A percentile compares a stretch with the other conserved stretches of the same genome.
Conservation (phyloP, 2,797 vertebrate genomes). For the Pseudomugil tenellus region DNA sequence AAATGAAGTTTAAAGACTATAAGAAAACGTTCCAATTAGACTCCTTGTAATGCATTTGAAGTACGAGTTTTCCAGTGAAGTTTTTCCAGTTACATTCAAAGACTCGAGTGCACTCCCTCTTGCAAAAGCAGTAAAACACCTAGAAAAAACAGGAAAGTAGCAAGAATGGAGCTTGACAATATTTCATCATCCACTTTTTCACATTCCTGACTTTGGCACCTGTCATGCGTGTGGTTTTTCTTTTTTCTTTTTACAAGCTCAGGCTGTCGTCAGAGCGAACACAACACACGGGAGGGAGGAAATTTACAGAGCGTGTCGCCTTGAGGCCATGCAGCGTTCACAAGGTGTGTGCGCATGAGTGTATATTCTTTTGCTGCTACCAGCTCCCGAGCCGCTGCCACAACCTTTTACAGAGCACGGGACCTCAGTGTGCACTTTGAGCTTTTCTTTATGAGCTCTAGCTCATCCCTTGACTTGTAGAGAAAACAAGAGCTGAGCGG, state of each 20-base stretch:
- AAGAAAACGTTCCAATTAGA: too few species aligned
- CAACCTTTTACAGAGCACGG: slow-evolving; percentile 63
- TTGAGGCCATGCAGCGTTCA: slow-evolving; percentile 63
- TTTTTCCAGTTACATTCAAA: neutral
- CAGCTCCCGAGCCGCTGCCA: slow-evolving; percentile 46
- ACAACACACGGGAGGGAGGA: slow-evolving; percentile 59
- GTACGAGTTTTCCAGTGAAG: neutral
- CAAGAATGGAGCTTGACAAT: slow-evolving; percentile 28
- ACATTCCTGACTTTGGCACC: slow-evolving; percentile 76
- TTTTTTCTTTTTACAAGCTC: slow-evolving; percentile 69
- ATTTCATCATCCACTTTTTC: slow-evolving; percentile 60
- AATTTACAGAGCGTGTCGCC: slow-evolving; percentile 78
- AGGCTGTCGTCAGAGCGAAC: slow-evolving; percentile 62
- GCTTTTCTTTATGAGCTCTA: slow-evolving; percentile 76
- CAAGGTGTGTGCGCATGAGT: slow-evolving; percentile 53
- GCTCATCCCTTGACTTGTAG: slow-evolving; percentile 71
- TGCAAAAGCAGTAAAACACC: neutral
- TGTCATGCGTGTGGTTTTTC: slow-evolving; percentile 71
- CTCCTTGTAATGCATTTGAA: neutral
- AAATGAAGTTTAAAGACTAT: too few species aligned
- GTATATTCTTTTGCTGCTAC: slow-evolving; percentile 53
- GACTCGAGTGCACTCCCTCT: slow-evolving; percentile 1
- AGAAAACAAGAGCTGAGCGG: slow-evolving; percentile 72
- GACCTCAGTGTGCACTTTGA: slow-evolving; percentile 74
- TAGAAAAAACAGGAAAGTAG: slow-evolving; percentile 14